These are phyloP conservation scores for Pentamera pediparva DNA, from an alignment of 53 echinoderm and acorn worm genomes.

Conservation along the genomic window DNA sequence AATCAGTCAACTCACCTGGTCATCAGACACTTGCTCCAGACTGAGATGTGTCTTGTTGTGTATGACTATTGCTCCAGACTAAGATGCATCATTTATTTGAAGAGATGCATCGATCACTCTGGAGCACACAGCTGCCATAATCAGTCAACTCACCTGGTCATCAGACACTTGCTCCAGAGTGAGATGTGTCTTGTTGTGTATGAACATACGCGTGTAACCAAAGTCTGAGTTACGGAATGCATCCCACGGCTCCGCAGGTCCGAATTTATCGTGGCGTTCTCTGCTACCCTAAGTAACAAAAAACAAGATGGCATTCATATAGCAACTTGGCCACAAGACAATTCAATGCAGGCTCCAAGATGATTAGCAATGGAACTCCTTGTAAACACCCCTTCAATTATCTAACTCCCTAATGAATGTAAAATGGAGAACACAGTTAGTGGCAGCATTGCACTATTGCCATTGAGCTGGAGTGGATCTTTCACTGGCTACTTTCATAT, in stretches of 20 bases:
- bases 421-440: too few species aligned
- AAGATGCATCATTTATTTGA: too few species aligned
- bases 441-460: too few species aligned
- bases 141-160: constrained; percentile 26
- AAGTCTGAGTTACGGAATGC: constrained; percentile 43
- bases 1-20: too few species aligned
- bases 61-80: too few species aligned
- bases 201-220: constrained; percentile 45
- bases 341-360: background rate
- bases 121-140: background rate
- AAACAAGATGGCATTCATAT: background rate
- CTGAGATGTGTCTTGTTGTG: too few species aligned
- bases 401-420: too few species aligned
- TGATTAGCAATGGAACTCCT: background rate
- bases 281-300: constrained; percentile 23
- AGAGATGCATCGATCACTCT: too few species aligned
- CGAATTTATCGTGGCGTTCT: constrained; percentile 28
- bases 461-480: too few species aligned
- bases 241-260: constrained; percentile 22
- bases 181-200: constrained; percentile 36
- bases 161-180: constrained; percentile 51
- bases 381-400: background rate
- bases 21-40: background rate
- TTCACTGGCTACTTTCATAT: too few species aligned
- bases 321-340: background rate